phyloP scores from a whole-genome alignment of 2,888 invertebrate genomes.

The Lutraria lutraria region DNA sequence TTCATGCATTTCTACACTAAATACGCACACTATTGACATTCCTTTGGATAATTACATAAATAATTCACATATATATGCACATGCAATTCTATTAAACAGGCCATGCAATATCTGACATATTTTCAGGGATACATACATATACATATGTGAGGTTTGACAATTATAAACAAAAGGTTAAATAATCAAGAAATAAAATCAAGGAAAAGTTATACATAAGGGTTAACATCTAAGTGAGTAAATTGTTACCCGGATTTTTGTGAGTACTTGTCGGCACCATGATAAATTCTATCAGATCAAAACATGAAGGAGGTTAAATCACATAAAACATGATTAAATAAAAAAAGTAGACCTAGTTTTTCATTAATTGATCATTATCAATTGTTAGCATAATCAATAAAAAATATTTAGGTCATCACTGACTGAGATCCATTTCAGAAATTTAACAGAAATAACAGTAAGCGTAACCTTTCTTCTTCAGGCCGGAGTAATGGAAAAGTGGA shows the following conservation, averaged over 20 bases:
- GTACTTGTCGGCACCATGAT: constrained; percentile 57
- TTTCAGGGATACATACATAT: background rate
- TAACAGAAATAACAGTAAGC: background rate
- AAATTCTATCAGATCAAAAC: constrained; percentile 55
- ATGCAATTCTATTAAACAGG: background rate
- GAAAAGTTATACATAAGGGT: constrained; percentile 45
- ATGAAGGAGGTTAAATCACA: constrained; percentile 22
- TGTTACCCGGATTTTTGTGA: constrained; percentile 48
- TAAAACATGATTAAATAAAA: constrained; percentile 15
- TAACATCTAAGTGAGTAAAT: constrained; percentile 49
- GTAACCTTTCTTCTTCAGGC: background rate
- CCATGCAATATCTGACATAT: background rate
- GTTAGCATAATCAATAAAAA: too few species aligned
- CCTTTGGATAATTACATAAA: background rate
- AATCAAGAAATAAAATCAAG: constrained; percentile 18
- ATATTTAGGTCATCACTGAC: too few species aligned
- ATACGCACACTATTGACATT: background rate
- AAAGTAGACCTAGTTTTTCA: background rate
- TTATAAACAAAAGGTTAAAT: background rate
- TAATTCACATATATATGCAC: background rate
- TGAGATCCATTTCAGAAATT: background rate
- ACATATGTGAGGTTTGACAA: background rate
- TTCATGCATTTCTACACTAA: constrained; percentile 8
- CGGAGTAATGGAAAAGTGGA: background rate
- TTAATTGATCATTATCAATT: background rate